A percentile compares a stretch with the other conserved stretches of the same genome.
Conservation (phyloP, 2,113 vertebrate genomes). For the Melospiza georgiana region DNA sequence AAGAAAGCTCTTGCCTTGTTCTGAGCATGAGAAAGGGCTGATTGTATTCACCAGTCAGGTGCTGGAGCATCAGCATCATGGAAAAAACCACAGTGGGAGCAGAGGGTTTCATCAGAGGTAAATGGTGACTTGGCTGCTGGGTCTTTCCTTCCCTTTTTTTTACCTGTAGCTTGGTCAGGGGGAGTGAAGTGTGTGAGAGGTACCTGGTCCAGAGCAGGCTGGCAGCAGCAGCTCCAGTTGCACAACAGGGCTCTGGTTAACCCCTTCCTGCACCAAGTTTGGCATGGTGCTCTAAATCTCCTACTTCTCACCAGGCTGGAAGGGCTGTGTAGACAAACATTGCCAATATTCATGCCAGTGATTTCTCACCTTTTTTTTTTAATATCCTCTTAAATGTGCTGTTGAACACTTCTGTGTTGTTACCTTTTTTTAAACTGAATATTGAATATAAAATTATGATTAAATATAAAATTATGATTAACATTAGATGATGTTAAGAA, state of each 20-base stretch:
- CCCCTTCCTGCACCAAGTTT: not conserved
- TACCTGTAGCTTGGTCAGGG: not conserved
- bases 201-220: not conserved
- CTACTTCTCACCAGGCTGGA: not conserved
- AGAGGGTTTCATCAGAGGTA: not conserved
- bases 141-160: not conserved
- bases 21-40: not conserved
- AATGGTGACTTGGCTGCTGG: not conserved
- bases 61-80: not conserved
- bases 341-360: not conserved
- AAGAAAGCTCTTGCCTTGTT: not conserved
- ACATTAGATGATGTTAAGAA: no score
- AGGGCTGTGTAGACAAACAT: not conserved
- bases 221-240: not conserved
- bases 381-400: no score
- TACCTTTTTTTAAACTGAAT: no score
- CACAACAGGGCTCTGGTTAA: not conserved
- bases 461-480: no score
- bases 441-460: no score
- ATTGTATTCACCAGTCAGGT: constrained; percentile 42
- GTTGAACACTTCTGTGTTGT: no score
- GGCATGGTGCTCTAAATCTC: not conserved
- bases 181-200: not conserved
- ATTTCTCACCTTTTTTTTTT: not conserved
- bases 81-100: not conserved